Evolutionary conservation across 2,888 invertebrate species (phyloP), one percentile per base, ranked within the genome.

Genomic region (Nemotelus nigrinus): DNA sequence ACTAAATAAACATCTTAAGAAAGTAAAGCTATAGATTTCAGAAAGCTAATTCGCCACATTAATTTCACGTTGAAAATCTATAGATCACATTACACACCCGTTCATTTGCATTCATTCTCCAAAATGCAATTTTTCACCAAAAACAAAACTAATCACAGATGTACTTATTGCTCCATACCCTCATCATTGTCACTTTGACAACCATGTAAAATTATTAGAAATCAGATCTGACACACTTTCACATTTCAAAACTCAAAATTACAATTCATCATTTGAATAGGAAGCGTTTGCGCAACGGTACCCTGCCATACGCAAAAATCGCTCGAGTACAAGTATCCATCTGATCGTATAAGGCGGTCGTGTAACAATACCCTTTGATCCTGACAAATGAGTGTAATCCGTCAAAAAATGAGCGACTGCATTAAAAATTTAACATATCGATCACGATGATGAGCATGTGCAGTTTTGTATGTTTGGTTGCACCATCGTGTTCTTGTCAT

Each of bases 351-450:
- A 68, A 50, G 67, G 67, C 67, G 67, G 48, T 50, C 44, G 45
- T 74, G 53, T 72, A 47, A 74, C 63, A 74, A 63, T 39, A n/a
- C 74, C 10, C 63, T 41, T 41, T 74, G 74, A 74, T 74, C 74
- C 60, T 74, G 60, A 74, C 63, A 63, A 74, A 74, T 74, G 67
- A 63, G 48, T 60, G 48, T 63, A 74, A 74, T 74, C 57, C 74
- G 63, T 74, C 74, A 74, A 63, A 74, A 68, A 60, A 43, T 74
- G 48, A 60, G 55, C 55, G 70, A 53, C 44, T 47, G 47, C 44
- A 55, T 70, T 50, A 70, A 55, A 50, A 57, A 53, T 70, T 70
- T 55, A 70, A 55, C 70, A 53, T 70, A 70, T 70, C 70, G 70
- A 70, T 70, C 70, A 70, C 41, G 67, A 67, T 43, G 63, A 41